Conservation (phyloP, 2,888 invertebrate genomes). For the Euspilapteryx auroguttella region DNA sequence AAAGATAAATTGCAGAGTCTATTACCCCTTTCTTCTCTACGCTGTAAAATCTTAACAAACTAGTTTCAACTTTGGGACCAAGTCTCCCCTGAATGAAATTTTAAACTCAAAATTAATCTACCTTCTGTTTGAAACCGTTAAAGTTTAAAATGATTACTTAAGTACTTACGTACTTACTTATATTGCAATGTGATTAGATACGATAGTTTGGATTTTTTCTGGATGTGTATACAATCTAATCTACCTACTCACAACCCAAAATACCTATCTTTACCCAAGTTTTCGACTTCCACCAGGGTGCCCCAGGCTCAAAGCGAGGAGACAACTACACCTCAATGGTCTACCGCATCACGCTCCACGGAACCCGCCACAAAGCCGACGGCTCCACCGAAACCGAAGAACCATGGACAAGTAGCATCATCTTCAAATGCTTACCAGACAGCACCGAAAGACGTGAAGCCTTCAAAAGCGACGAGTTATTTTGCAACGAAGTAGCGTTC, state of each 20-base stretch:
- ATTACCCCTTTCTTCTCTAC: no score
- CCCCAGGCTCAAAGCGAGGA: conserved; percentile 71
- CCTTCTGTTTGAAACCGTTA: background rate
- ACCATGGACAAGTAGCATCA: conserved; percentile 67
- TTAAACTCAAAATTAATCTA: no score
- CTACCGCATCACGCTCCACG: conserved; percentile 66
- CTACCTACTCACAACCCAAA: background rate
- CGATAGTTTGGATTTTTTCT: no score
- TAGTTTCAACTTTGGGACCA: no score
- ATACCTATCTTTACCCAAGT: background rate
- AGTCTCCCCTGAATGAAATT: background rate
- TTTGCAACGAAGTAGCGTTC: conserved; percentile 73
- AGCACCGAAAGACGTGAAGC: conserved; percentile 66
- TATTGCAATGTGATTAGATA: background rate
- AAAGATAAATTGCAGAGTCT: no score
- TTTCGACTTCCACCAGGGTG: conserved; percentile 38
- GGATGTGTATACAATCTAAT: no score
- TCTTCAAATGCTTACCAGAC: conserved; percentile 72
- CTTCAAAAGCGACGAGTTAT: conserved; percentile 70
- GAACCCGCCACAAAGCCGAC: conserved; percentile 30
- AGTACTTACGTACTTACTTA: background rate
- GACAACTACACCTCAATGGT: conserved; percentile 77
- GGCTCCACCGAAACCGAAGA: conserved; percentile 26
- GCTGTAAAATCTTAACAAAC: no score
- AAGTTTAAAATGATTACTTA: background rate